These are phyloP conservation scores for Chiloscyllium plagiosum DNA, from an alignment of 2,113 vertebrate species.

Conservation along the genomic window DNA sequence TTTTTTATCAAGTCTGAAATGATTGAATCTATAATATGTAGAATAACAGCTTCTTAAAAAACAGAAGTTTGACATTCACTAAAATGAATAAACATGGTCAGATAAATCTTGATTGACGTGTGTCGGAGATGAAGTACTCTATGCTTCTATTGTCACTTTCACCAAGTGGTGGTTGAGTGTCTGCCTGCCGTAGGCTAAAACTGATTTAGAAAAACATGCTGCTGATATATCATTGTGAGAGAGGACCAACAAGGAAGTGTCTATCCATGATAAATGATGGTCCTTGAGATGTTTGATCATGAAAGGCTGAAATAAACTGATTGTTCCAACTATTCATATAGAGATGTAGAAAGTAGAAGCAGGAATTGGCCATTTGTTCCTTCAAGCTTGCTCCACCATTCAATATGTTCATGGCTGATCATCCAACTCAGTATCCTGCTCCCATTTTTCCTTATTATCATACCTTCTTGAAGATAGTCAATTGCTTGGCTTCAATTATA, in stretches of 20 bases:
- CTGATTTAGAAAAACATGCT: slow-evolving; percentile 20
- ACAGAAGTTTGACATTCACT: not conserved
- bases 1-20: not conserved
- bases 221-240: slow-evolving; percentile 1
- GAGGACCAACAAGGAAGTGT: slow-evolving; percentile 24
- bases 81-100: not conserved
- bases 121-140: not conserved
- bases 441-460: no score
- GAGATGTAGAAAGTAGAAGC: no score
- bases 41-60: not conserved
- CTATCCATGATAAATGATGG: slow-evolving; percentile 2
- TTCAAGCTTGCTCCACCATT: no score
- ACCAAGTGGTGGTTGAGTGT: not conserved
- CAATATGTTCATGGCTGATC: no score
- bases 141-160: slow-evolving; percentile 18
- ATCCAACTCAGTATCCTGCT: no score
- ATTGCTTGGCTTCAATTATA: no score
- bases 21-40: not conserved
- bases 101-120: slow-evolving; percentile 1
- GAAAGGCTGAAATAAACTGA: not conserved
- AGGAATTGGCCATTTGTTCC: no score
- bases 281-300: slow-evolving; percentile 34
- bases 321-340: not conserved
- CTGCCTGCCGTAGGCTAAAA: not conserved
- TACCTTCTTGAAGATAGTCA: no score